A percentile compares a stretch with the other conserved stretches of the same genome.
Evolutionary conservation across 2,888 invertebrate genomes (phyloP).

Genomic region (Octodonta nipae): DNA sequence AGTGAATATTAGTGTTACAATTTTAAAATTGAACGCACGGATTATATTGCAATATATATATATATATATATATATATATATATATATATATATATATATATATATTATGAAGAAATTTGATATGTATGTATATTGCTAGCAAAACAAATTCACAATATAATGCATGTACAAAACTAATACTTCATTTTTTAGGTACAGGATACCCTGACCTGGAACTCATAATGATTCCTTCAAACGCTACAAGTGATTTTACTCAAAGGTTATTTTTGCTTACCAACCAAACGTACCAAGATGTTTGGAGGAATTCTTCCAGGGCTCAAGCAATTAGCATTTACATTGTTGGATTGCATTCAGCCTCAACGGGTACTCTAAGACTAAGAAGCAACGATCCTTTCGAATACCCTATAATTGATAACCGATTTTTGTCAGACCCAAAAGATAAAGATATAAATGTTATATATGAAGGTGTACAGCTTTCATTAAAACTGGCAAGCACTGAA

Average conservation of each 20-base stretch:
- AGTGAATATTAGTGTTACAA: too few species aligned
- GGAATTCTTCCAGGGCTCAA: constrained; percentile 20
- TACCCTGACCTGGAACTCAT: constrained; percentile 22
- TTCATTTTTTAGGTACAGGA: constrained; percentile 10
- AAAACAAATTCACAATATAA: too few species aligned
- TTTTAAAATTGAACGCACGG: too few species aligned
- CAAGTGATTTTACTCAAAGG: constrained; percentile 14
- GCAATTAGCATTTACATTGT: constrained; percentile 14
- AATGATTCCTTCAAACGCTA: constrained; percentile 38
- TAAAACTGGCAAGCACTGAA: constrained; percentile 36
- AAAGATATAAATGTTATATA: constrained; percentile 40
- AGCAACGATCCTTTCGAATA: constrained; percentile 17
- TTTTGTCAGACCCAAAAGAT: constrained; percentile 39
- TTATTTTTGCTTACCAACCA: constrained; percentile 16
- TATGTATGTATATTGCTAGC: too few species aligned
- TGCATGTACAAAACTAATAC: too few species aligned
- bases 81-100: too few species aligned
- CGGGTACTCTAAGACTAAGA: constrained; percentile 45
- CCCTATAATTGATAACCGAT: constrained; percentile 54
- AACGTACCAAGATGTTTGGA: constrained; percentile 30
- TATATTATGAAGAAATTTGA: too few species aligned
- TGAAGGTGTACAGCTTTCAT: constrained; percentile 36
- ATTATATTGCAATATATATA: too few species aligned
- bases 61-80: too few species aligned
- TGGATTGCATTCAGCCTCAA: constrained; percentile 27